Conservation (phyloP, 2,888 invertebrate species). For the Nomada goodeniana region DNA sequence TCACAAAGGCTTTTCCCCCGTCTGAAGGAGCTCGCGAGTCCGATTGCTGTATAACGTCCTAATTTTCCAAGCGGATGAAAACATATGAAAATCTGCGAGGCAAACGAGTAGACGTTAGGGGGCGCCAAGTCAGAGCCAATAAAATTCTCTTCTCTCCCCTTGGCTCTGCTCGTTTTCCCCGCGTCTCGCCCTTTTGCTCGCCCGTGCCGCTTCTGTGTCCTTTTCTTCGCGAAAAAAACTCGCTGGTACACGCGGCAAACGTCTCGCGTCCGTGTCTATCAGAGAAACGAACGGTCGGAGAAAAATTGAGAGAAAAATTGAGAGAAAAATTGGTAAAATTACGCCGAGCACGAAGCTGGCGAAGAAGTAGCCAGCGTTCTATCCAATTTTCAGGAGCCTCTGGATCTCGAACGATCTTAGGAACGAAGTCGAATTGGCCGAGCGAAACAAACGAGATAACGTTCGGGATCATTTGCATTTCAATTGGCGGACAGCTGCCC, state of each 20-base stretch:
- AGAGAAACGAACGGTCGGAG: neutral
- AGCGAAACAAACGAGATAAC: conserved; percentile 57
- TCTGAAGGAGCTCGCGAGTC: conserved; percentile 51
- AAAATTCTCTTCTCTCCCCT: conserved; percentile 79
- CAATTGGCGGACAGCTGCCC: conserved; percentile 71
- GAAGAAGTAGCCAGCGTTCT: neutral
- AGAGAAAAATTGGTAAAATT: neutral
- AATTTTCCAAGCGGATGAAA: conserved; percentile 84
- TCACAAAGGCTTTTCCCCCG: conserved; percentile 46
- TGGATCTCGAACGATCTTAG: conserved; percentile 47
- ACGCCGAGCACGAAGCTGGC: conserved; percentile 10
- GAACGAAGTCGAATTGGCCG: conserved; percentile 50
- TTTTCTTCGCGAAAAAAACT: conserved; percentile 48
- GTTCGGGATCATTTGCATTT: conserved; percentile 68
- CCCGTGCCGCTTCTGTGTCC: conserved; percentile 65
- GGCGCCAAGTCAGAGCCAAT: conserved; percentile 82
- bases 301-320: neutral
- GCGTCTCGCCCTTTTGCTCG: conserved; percentile 45
- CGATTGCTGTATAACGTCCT: conserved; percentile 79
- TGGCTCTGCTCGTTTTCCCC: conserved; percentile 63
- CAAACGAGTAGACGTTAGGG: conserved; percentile 82
- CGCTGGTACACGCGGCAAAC: conserved; percentile 30
- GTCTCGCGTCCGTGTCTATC: conserved; percentile 32
- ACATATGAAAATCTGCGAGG: conserved; percentile 84
- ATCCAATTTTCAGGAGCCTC: conserved; percentile 18